These are phyloP conservation scores for Gasteruption jaculator DNA, from an alignment of 2,888 invertebrate genomes.

Conservation along the genomic window DNA sequence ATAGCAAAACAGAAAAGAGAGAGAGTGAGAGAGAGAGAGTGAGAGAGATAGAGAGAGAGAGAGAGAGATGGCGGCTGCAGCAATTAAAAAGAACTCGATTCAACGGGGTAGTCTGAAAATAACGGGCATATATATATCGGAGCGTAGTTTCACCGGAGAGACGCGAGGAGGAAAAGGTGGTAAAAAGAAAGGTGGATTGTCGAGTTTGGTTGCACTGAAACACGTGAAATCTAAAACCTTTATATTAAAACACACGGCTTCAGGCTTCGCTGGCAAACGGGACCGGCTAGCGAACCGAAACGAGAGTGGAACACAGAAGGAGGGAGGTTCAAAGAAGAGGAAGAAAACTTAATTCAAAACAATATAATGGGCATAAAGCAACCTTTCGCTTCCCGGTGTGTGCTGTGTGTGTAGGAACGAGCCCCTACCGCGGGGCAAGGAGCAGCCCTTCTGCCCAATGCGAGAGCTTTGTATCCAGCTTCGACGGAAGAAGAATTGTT, in stretches of 20 bases:
- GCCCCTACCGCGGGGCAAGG: no score
- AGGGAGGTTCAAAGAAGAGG: no score
- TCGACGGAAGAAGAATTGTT: no score
- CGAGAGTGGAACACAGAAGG: no score
- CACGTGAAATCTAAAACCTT: conserved; percentile 44
- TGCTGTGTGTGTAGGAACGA: no score
- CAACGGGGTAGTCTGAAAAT: conserved; percentile 37
- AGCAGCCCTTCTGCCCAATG: no score
- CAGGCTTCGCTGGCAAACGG: no score
- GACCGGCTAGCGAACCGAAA: conserved; percentile 28
- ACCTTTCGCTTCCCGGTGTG: no score
- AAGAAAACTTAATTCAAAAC: conserved; percentile 45
- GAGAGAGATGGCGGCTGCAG: conserved; percentile 23
- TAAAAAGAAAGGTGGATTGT: conserved; percentile 8
- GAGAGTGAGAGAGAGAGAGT: conserved; percentile 2
- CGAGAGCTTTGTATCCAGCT: no score
- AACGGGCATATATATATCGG: conserved; percentile 40
- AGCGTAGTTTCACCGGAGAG: conserved; percentile 31
- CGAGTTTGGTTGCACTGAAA: conserved; percentile 26
- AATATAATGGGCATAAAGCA: conserved; percentile 43
- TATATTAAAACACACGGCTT: conserved; percentile 43
- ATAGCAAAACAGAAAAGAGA: conserved; percentile 10
- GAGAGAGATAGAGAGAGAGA: conserved; percentile 15
- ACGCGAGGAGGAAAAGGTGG: conserved; percentile 5
- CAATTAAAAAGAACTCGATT: conserved; percentile 44